Conservation (phyloP, 2,113 vertebrate genomes). For the Orcinus orca region DNA sequence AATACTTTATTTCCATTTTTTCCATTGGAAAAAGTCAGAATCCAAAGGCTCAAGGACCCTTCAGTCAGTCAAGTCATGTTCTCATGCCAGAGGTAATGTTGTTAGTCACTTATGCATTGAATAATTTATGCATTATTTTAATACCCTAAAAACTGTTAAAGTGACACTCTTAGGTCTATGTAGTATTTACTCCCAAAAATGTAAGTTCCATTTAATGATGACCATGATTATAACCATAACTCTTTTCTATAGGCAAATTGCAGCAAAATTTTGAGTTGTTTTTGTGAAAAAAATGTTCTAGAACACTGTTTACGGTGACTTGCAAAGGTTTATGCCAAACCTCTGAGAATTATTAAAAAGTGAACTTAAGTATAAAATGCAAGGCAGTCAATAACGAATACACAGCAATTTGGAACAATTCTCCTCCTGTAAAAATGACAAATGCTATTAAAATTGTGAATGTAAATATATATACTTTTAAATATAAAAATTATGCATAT, state of each 20-base stretch:
- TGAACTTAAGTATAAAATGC: neutral
- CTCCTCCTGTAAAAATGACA: neutral
- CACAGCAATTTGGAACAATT: neutral
- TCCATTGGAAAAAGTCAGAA: neutral
- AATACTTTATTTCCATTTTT: neutral
- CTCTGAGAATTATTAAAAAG: neutral
- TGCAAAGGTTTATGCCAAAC: neutral
- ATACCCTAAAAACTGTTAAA: neutral
- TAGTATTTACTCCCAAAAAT: neutral
- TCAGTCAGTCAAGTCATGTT: neutral
- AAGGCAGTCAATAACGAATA: neutral
- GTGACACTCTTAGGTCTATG: neutral
- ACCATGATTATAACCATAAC: neutral
- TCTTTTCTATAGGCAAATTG: neutral
- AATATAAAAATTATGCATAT: neutral
- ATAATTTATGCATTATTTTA: neutral
- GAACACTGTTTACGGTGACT: neutral
- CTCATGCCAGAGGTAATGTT: neutral
- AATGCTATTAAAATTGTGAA: neutral
- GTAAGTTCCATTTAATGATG: neutral
- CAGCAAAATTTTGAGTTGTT: neutral
- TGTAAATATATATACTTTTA: neutral
- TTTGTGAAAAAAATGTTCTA: neutral
- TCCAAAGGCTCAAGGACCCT: neutral
- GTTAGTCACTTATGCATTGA: neutral